These are phyloP conservation scores for Pseudomyrmex pallidus DNA, from an alignment of 1,140 invertebrate species.

Conservation along the genomic window DNA sequence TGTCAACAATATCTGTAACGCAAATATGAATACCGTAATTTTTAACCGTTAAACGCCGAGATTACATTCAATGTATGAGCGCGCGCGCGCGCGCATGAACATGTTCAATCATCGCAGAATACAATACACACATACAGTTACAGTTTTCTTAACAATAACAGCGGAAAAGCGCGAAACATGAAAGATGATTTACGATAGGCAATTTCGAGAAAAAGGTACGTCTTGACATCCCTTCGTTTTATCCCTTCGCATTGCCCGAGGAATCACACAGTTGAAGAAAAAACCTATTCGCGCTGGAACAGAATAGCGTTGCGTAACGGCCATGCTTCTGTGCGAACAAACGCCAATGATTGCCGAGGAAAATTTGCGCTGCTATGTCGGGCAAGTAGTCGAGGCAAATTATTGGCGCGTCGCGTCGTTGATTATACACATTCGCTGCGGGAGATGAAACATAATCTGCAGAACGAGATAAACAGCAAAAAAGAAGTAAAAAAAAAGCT, in stretches of 20 bases:
- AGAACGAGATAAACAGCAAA: no score
- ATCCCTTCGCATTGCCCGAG: constrained; percentile 16
- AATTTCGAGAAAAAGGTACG: constrained; percentile 30
- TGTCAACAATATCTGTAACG: constrained; percentile 10
- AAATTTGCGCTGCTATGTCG: constrained; percentile 1
- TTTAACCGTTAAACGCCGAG: no score
- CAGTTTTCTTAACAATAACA: not conserved
- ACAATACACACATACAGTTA: no score
- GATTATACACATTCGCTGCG: not conserved
- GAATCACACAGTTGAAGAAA: constrained; percentile 15
- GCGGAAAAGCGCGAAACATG: constrained; percentile 51
- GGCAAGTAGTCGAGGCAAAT: not conserved
- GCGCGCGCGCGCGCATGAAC: no score
- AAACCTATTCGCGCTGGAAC: constrained; percentile 4
- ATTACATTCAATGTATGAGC: no score
- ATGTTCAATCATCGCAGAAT: no score
- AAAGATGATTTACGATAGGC: constrained; percentile 51
- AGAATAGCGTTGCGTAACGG: constrained; percentile 10
- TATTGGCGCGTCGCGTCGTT: not conserved
- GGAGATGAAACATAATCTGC: not conserved
- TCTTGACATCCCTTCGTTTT: not conserved
- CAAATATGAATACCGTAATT: constrained; percentile 22
- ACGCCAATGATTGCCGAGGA: constrained; percentile 35
- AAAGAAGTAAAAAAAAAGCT: not conserved
- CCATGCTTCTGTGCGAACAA: constrained; percentile 27